Evolutionary conservation across 2,888 invertebrate species (phyloP).

Genomic region (Philaethria dido): DNA sequence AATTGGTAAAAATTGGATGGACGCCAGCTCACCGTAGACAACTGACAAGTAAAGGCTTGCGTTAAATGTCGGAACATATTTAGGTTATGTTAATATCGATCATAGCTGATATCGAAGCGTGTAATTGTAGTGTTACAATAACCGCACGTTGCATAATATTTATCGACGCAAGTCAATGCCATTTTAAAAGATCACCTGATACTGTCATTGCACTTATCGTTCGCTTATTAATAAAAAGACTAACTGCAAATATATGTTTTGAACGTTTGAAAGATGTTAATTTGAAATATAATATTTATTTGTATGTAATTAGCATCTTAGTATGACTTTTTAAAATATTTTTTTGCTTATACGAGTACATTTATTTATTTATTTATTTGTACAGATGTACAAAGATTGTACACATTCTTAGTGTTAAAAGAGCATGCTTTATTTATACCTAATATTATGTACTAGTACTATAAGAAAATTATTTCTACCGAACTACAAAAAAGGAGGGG

Average conservation of each 20-base stretch:
- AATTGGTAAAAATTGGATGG: slow-evolving; percentile 7
- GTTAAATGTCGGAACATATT: slow-evolving; percentile 25
- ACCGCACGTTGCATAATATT: slow-evolving; percentile 17
- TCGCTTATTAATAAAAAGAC: not conserved
- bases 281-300: not conserved
- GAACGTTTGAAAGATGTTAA: not conserved
- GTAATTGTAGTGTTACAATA: slow-evolving; percentile 16
- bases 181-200: not conserved
- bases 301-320: no score
- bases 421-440: no score
- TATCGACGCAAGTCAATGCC: not conserved
- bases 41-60: not conserved
- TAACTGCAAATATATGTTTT: not conserved
- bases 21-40: slow-evolving; percentile 4
- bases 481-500: no score
- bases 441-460: no score
- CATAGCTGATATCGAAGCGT: slow-evolving; percentile 14
- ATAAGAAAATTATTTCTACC: no score
- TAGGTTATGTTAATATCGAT: slow-evolving; percentile 22
- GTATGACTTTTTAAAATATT: no score
- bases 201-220: not conserved
- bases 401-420: no score
- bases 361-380: no score
- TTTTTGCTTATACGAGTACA: no score
- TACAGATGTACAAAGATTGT: no score